Conservation (phyloP, 2,888 invertebrate genomes). For the Adineta ricciae region DNA sequence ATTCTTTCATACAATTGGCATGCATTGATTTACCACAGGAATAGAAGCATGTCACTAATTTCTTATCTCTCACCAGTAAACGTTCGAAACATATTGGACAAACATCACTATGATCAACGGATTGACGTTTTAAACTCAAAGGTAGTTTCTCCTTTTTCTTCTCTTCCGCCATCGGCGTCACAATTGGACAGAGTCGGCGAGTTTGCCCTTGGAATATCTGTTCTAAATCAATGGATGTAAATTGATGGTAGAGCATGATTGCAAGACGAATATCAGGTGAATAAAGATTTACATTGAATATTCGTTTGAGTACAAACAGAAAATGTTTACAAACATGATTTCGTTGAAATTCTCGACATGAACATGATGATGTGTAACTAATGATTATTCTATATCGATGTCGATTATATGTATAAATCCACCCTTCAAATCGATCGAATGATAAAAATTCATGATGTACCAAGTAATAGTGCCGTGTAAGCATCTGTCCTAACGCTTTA, state of each 20-base stretch:
- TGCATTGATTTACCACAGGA: background rate
- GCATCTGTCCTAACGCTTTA: background rate
- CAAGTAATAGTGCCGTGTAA: background rate
- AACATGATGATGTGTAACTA: background rate
- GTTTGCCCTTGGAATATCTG: background rate
- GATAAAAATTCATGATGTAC: background rate
- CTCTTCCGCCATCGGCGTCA: background rate
- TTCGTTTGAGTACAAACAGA: background rate
- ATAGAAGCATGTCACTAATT: background rate
- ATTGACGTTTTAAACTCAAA: background rate
- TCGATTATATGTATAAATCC: background rate
- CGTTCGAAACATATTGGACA: background rate
- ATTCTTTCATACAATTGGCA: background rate
- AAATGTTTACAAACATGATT: background rate
- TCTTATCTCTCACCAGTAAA: background rate
- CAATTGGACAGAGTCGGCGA: background rate
- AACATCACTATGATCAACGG: background rate
- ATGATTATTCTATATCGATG: background rate
- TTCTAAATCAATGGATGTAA: background rate
- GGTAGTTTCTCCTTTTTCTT: background rate
- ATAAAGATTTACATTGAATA: background rate
- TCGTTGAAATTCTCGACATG: background rate
- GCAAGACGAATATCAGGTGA: background rate
- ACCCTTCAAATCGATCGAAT: background rate
- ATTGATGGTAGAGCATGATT: background rate